Evolutionary conservation across 2,888 invertebrate species (phyloP), one percentile per base, ranked within the genome.

Genomic region (Oligia fasciuncula): DNA sequence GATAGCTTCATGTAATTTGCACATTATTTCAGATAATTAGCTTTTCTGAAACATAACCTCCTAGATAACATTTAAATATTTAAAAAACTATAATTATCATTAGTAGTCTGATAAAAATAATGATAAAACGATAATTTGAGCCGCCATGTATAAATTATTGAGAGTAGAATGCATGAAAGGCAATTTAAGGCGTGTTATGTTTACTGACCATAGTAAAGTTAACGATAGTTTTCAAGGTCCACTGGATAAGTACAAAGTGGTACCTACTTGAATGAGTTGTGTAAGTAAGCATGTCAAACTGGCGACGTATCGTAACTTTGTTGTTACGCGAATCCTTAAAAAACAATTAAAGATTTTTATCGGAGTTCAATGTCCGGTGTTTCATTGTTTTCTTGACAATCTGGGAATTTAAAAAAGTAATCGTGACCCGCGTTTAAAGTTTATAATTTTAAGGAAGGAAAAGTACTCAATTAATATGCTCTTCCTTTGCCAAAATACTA

Each of bases 231-330:
- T 78, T 81, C 81, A 87, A 73, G 85, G 82, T 80, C 79, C 69
- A 57, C 71, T 67, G 72, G 77, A 72, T n/a, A 13, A 80, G 82
- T 73, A 81, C 74, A 75, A 40, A 73, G 81, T 68, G 72, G 65
- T 75, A 84, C n/a, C 62, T 77, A 84, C 82, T 85, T 85, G 88
- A 74, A 72, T 85, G 85, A 87, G 81, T 85, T 88, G 72, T 88
- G 85, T 87, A 85, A 87, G 13, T 87, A 85, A 87, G 11, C 85
- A n/a, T 69, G 80, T 66, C 57, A 46, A 75, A 46, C 43, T 70
- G 35, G 77, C 62, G 40, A 17, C 62, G 73, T 51, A 60, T 51
- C 54, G 69, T 66, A 65, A 66, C 62, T 57, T 79, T 76, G 68
- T 77, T 72, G 72, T 51, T 49, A 75, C 68, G 87, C 76, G 73